Base-by-base conservation (phyloP, 2,797 vertebrate species). In the Siniperca undulata region DNA sequence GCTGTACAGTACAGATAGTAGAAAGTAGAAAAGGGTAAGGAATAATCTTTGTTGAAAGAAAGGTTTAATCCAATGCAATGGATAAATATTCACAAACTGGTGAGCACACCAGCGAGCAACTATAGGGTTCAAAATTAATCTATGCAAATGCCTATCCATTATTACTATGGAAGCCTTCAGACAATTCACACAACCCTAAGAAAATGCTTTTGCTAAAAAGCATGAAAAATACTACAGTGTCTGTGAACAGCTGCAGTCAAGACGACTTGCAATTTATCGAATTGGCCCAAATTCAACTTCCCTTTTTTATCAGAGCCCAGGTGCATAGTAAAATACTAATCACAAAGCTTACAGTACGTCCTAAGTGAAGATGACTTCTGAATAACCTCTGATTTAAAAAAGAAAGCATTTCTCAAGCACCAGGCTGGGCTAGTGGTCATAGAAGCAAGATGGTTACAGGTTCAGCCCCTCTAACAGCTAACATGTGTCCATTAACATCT, bases 401-500 rank as follows among this genome's bases (percentile, higher is more conserved):
- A 19, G 46, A 59, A 8, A 13, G 19, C 22, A 16, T 48, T 60
- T 44, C 17, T 50, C 6, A 58, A 70, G 52, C 19, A 42, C 9
- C 10, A 13, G n/a, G 42, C 27, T 9, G 52, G 24, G 10, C 1
- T 3, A 7, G 34, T 5, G 52, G 19, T 58, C 55, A 58, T 2
- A 73, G n/a, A 38, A 27, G 5, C 17, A 17, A n/a, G 30, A 30
- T n/a, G 71, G 58, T 27, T 30, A 22, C 62, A 75, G 48, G 61
- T 72, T 66, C 38, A 48, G 17, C 27, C n/a, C 13, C 46, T 38
- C 7, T 70, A 27, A 68, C 30, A 61, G 69, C 62, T 1, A 40
- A 44, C 19, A 19, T 34, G 67, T 61, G 69, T 72, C 80, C 68
- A 73, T 86, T 82, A 78, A 66, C 69, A 36, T 34, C 68, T 61